phyloP scores from a whole-genome alignment of 2,113 vertebrate species.

The Numenius arquata region DNA sequence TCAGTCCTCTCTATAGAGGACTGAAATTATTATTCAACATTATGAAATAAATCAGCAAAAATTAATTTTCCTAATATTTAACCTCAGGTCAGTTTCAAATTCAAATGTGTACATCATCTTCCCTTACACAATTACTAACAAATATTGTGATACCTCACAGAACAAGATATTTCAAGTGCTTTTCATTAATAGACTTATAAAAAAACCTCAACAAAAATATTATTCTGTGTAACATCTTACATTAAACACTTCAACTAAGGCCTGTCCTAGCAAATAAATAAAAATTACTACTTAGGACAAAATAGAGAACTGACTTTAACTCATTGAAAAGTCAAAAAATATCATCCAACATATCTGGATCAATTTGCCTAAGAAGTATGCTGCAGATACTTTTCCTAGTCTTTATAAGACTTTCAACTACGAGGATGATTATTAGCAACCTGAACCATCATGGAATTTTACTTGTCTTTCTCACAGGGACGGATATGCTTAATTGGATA shows the following conservation, averaged over 20 bases:
- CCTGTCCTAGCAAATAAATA: not conserved
- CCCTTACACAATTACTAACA: not conserved
- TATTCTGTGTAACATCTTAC: not conserved
- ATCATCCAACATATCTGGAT: not conserved
- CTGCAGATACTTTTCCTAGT: not conserved
- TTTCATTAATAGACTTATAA: not conserved
- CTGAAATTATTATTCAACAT: too few relatives aligned
- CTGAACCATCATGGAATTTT: not conserved
- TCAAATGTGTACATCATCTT: not conserved
- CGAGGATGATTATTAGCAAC: not conserved
- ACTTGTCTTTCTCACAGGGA: not conserved
- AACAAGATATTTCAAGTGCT: not conserved
- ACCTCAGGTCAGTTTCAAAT: not conserved
- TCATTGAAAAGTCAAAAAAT: not conserved
- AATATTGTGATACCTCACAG: not conserved
- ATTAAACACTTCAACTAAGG: not conserved
- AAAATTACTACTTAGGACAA: not conserved
- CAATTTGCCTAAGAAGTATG: not conserved
- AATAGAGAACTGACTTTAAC: not conserved
- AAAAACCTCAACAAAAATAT: not conserved
- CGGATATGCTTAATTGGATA: not conserved
- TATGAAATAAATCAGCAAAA: not conserved
- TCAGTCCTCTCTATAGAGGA: not conserved
- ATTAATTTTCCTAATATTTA: not conserved
- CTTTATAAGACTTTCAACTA: not conserved